phyloP scores from a whole-genome alignment of 2,113 vertebrate species.

The Lota lota region DNA sequence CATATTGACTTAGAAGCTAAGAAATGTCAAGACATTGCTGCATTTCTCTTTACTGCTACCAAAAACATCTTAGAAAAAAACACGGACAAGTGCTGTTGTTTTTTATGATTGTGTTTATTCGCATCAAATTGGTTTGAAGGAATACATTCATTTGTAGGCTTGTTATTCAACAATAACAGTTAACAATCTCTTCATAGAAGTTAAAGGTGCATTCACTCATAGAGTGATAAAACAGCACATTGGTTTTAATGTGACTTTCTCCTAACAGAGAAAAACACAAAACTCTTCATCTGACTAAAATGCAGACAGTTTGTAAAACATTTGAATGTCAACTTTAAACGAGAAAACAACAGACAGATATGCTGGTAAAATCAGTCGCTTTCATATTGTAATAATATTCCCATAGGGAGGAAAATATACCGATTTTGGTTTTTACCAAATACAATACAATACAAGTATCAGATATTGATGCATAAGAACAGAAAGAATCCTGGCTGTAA shows the following conservation, averaged over 20 bases:
- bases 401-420: conserved; percentile 18
- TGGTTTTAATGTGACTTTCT: conserved; percentile 19
- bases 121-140: conserved; percentile 64
- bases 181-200: conserved; percentile 50
- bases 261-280: conserved; percentile 6
- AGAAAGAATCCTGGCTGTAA: conserved; percentile 18
- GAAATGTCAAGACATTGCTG: too few relatives aligned
- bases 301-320: conserved; percentile 28
- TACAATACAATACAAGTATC: conserved; percentile 8
- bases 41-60: too few relatives aligned
- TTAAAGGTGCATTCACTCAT: conserved; percentile 46
- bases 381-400: neutral
- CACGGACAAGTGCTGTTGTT: neutral
- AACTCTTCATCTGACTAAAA: conserved; percentile 34
- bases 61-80: neutral
- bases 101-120: conserved; percentile 70
- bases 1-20: too few relatives aligned
- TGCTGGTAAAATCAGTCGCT: neutral
- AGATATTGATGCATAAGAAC: conserved; percentile 5
- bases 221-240: conserved; percentile 47
- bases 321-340: conserved; percentile 4
- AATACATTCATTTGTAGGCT: conserved; percentile 56
- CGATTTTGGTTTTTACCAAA: conserved; percentile 9
- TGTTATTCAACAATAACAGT: conserved; percentile 25
- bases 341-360: neutral